Percentiles rank a stretch among this genome's conserved stretches.
These are phyloP conservation scores for Rotaria magnacalcarata DNA, from an alignment of 2,888 invertebrate genomes.

Conservation along the genomic window DNA sequence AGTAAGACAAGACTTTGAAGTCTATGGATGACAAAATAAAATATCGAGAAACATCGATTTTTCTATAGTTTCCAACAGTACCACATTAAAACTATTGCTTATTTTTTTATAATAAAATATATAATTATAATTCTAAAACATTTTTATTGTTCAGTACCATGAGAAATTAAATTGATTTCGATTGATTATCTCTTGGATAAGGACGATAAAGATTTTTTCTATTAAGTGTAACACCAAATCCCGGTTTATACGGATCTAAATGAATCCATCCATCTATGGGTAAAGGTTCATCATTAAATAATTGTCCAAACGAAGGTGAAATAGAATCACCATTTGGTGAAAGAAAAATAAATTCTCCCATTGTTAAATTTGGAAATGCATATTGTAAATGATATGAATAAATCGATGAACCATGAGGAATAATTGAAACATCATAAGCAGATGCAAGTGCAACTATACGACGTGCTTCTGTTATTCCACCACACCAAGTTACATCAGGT, in stretches of 20 bases:
- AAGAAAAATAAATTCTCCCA: constrained; percentile 55
- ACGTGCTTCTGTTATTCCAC: constrained; percentile 56
- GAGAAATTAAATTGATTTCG: not conserved
- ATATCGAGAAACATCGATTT: too few relatives aligned
- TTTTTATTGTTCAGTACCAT: too few relatives aligned
- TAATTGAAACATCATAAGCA: constrained; percentile 53
- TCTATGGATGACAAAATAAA: too few relatives aligned
- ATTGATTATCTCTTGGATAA: constrained; percentile 46
- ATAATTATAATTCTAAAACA: too few relatives aligned
- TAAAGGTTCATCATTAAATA: constrained; percentile 55
- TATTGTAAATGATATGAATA: constrained; percentile 57
- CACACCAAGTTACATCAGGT: constrained; percentile 57
- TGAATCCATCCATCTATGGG: constrained; percentile 54
- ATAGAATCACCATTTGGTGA: constrained; percentile 53
- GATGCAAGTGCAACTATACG: constrained; percentile 55
- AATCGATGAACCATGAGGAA: constrained; percentile 56
- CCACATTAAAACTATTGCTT: too few relatives aligned
- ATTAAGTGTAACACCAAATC: constrained; percentile 54
- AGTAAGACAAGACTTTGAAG: too few relatives aligned
- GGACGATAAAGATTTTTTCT: constrained; percentile 51
- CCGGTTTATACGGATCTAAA: constrained; percentile 52
- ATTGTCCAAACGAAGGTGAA: constrained; percentile 55
- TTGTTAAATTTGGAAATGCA: constrained; percentile 54
- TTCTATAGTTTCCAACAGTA: too few relatives aligned
- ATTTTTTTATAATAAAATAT: too few relatives aligned